phyloP scores from a whole-genome alignment of 2,797 vertebrate genomes.

The Thaleichthys pacificus region DNA sequence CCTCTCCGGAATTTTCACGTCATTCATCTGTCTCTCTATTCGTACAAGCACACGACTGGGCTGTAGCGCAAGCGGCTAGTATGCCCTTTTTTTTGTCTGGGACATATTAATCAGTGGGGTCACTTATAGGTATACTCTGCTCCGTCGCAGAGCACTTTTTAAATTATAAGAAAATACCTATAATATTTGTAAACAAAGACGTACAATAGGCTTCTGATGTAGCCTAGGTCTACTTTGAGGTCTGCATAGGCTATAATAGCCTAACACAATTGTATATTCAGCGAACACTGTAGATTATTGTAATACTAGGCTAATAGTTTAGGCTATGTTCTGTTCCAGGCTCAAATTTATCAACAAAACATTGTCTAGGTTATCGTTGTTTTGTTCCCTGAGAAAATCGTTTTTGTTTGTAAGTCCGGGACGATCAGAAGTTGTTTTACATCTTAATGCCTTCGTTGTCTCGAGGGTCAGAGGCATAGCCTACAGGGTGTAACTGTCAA shows the following conservation, averaged over 20 bases:
- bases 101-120: slow-evolving; percentile 4
- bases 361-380: too few species aligned
- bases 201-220: background rate
- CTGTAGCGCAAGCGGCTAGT: background rate
- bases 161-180: background rate
- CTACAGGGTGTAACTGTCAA: background rate
- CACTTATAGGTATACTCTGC: background rate
- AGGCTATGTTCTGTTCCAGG: too few species aligned
- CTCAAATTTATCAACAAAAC: too few species aligned
- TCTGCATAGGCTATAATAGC: too few species aligned
- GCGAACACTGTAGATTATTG: too few species aligned
- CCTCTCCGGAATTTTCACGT: background rate
- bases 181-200: background rate
- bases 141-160: background rate
- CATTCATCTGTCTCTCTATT: slow-evolving; percentile 2
- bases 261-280: too few species aligned
- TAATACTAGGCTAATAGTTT: too few species aligned
- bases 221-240: background rate
- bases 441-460: slow-evolving; percentile 1
- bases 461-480: background rate
- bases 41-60: background rate
- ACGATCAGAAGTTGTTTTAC: background rate
- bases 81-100: background rate
- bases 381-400: background rate
- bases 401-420: background rate